Base-by-base conservation (phyloP, 2,113 vertebrate species). In the Dryoscopus gambensis region DNA sequence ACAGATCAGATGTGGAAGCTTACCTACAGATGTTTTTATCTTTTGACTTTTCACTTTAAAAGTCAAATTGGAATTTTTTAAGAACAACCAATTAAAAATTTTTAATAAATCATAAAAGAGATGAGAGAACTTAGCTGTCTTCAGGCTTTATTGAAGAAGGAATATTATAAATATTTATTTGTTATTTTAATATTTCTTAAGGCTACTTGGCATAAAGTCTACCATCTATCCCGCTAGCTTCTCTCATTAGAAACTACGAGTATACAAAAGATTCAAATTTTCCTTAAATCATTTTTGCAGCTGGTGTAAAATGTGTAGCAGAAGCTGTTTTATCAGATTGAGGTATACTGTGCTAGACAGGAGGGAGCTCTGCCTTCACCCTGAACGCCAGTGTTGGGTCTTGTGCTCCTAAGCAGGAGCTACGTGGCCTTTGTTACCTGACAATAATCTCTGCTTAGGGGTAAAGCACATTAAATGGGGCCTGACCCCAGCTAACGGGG, bases 141-240 rank as follows among this genome's bases (percentile, higher is more conserved):
- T 92, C 57, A 85, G 59, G 84, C 33, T 77, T 94, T 59, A 64
- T 39, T 5, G 5, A 49, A 76, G 37, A 71, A 88, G 9, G 30
- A 81, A 44, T 67, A 67, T 59, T 88, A 84, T 74, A 95, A 91
- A 69, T 88, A 94, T 90, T 91, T 96, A 88, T 93, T 90, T 93
- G 55, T 53, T 85, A 79, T 87, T 92, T 93, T 94, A 76, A 73
- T 65, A 91, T 87, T 83, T 83, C 75, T 83, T 86, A 90, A 77
- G 56, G 28, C 30, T 52, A 37, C 22, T 69, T 86, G 37, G 7
- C 30, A 47, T 59, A 47, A 90, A 49, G 9, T 71, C 44, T 91
- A 64, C 18, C 19, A 22, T 27, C 50, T 57, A 52, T 40, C 30
- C 46, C 21, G 47, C 14, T 25, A 56, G 4, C 9, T 74, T 69